Base-by-base conservation (phyloP, 2,797 vertebrate genomes). In the Sebastes iracundus region DNA sequence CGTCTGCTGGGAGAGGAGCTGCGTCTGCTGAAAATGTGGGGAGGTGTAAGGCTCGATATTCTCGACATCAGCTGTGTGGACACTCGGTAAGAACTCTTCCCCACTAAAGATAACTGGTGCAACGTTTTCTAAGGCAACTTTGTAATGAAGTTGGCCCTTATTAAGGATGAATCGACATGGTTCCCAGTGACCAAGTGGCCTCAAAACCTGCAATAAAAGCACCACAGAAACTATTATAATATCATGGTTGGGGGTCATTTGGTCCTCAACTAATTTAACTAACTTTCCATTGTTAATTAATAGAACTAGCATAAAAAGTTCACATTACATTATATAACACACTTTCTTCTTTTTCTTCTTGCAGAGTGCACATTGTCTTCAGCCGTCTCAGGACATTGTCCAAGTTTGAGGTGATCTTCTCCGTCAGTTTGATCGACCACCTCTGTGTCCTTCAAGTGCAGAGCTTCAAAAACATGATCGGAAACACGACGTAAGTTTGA, bases 1-100 rank as follows among this genome's bases (percentile, higher is more conserved):
- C 94, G 95, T 71, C 92, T 95, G 66, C 85, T 96, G 59, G 96
- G 96, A 23, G 95, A 96, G 72, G 96, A 96, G 87, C n/a, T 96
- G 62, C 92, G 90, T 23, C 80, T 81, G 77, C 85, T 96, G 72
- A 89, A 90, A n/a, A 88, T 83, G 85, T 96, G 95, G 94, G 96
- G 96, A 2, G 74, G 87, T n/a, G 55, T 95, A 8, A 90, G 77
- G 33, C 87, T 96, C 1, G 77, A 95, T 38, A 87, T 96, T 52
- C 77, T 95, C 52, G 60, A 91, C 75, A 90, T 96, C 77, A 77
- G 79, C 87, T 95, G 95, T 77, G 53, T 81, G 65, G 92, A 94
- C 75, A 91, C 93, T 3, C 71, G 35, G 96, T 96, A 90, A 91
- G 94, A 87, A 18, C 6, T 9, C 9, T 7, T 46, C 13, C 13